phyloP scores from a whole-genome alignment of 2,797 vertebrate genomes.

The Sciaenops ocellatus region DNA sequence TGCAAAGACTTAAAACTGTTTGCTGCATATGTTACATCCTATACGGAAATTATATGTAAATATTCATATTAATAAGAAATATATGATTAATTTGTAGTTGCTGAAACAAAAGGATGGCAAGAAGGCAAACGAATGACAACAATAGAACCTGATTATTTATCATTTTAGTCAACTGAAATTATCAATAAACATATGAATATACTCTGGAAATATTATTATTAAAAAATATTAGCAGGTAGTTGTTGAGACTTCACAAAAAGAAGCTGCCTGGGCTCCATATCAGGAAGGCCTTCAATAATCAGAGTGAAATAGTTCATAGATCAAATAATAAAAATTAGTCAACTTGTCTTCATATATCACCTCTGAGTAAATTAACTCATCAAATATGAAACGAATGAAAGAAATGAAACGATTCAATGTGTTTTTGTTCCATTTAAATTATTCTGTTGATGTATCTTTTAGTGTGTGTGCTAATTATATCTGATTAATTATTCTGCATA shows the following conservation, averaged over 20 bases:
- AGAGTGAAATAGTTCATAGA: not conserved
- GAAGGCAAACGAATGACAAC: not conserved
- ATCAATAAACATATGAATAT: not conserved
- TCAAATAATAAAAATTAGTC: not conserved
- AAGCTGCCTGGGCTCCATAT: not conserved
- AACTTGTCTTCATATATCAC: not conserved
- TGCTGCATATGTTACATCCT: not conserved
- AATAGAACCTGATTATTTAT: not conserved
- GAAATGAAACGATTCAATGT: not conserved
- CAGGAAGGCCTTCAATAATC: slow-evolving; percentile 16
- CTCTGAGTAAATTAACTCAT: not conserved
- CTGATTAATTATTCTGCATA: slow-evolving; percentile 27
- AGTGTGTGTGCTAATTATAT: not conserved
- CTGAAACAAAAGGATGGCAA: not conserved
- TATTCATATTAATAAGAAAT: not conserved
- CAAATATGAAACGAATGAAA: slow-evolving; percentile 20
- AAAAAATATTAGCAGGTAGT: not conserved
- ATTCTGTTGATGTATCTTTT: not conserved
- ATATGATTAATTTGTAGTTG: not conserved
- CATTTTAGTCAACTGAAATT: not conserved
- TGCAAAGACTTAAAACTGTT: not conserved
- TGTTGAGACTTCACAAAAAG: not conserved
- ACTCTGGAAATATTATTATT: not conserved
- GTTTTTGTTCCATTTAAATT: not conserved
- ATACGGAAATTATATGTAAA: not conserved